These are phyloP conservation scores for Urocolius indicus DNA, from an alignment of 2,113 vertebrate species.

Conservation along the genomic window DNA sequence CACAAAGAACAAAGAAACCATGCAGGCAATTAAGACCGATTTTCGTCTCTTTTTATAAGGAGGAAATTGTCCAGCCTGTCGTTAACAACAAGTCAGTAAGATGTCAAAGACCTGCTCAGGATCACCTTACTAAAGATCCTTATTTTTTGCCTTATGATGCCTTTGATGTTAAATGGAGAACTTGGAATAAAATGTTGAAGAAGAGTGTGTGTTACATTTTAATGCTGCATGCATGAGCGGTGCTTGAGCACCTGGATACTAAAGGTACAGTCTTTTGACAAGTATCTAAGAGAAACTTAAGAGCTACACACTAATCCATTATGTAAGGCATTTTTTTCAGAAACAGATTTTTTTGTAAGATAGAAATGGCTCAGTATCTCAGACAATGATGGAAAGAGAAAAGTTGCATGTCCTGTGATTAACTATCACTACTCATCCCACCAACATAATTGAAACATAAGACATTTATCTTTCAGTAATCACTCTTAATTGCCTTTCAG, in stretches of 20 bases:
- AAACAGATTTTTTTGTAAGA: neutral
- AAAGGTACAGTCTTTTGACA: neutral
- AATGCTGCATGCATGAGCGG: neutral
- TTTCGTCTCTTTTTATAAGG: neutral
- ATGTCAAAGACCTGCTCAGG: neutral
- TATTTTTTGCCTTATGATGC: neutral
- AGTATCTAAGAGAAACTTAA: neutral
- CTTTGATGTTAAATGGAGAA: neutral
- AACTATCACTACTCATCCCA: neutral
- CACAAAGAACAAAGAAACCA: neutral
- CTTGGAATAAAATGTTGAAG: neutral
- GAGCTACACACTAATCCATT: neutral
- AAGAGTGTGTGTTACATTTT: neutral
- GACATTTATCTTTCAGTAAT: neutral
- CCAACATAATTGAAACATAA: neutral
- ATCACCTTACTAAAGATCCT: neutral
- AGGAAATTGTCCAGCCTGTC: neutral
- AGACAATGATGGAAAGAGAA: neutral
- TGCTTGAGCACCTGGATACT: neutral
- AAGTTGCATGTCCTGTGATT: neutral
- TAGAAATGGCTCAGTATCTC: neutral
- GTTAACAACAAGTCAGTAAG: neutral
- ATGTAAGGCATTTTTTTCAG: neutral
- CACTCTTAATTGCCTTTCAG: constrained; percentile 2
- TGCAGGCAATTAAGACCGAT: neutral